phyloP scores from a whole-genome alignment of 2,113 vertebrate species.

The Xyrauchen texanus region DNA sequence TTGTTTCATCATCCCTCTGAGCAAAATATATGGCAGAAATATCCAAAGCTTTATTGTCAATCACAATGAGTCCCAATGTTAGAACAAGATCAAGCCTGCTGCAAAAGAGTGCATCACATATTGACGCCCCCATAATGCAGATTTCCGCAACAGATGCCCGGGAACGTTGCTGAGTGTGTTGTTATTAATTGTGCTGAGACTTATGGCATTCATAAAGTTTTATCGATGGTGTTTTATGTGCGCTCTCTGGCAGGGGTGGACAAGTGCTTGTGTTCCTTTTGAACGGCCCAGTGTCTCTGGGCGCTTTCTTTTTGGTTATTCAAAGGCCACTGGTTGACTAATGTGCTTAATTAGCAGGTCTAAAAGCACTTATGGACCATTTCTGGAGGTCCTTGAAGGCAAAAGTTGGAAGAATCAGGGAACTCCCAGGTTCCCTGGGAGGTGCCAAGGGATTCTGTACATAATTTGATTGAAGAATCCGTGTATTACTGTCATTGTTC shows the following conservation, averaged over 20 bases:
- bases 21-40: constrained; percentile 65
- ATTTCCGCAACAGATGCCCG: constrained; percentile 66
- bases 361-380: constrained; percentile 12
- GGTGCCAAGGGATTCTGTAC: not conserved
- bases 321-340: constrained; percentile 48
- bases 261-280: constrained; percentile 43
- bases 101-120: constrained; percentile 54
- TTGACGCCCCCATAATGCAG: constrained; percentile 63
- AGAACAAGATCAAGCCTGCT: constrained; percentile 64
- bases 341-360: constrained; percentile 59
- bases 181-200: constrained; percentile 76
- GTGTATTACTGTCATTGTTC: constrained; percentile 5
- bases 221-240: constrained; percentile 68
- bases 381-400: not conserved
- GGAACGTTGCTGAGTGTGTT: constrained; percentile 67
- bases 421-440: constrained; percentile 1
- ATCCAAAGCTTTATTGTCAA: constrained; percentile 64
- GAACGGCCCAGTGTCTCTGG: constrained; percentile 29
- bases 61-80: constrained; percentile 64
- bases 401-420: not conserved
- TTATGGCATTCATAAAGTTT: constrained; percentile 74
- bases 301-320: constrained; percentile 29
- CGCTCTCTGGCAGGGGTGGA: constrained; percentile 42
- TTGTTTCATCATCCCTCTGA: constrained; percentile 70
- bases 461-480: not conserved